Conservation (phyloP, 2,888 invertebrate species). For the Limnephilus marmoratus region DNA sequence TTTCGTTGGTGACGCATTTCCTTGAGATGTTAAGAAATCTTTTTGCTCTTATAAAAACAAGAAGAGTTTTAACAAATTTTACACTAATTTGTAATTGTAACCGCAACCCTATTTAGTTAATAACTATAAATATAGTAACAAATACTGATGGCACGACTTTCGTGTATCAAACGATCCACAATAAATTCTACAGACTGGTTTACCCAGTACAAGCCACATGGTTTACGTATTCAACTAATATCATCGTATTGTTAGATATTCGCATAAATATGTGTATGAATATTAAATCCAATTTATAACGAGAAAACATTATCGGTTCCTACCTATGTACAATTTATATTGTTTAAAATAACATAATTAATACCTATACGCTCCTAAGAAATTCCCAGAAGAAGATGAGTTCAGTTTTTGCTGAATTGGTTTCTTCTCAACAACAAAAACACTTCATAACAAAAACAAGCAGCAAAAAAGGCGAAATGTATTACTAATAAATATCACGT, state of each 20-base stretch:
- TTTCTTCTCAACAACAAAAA: constrained; percentile 12
- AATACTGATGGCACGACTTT: neutral
- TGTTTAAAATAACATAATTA: neutral
- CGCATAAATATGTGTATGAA: neutral
- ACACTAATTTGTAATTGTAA: neutral
- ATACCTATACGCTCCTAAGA: too few species aligned
- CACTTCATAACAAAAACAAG: neutral
- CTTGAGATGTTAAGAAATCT: too few species aligned
- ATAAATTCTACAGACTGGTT: neutral
- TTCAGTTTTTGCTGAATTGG: constrained; percentile 4
- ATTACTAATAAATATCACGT: neutral
- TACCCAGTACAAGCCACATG: neutral
- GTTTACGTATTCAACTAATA: neutral
- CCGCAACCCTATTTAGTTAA: neutral
- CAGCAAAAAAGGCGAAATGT: neutral
- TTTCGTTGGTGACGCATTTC: too few species aligned
- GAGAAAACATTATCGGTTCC: too few species aligned
- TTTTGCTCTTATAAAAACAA: neutral
- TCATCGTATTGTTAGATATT: neutral
- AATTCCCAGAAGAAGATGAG: neutral
- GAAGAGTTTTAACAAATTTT: neutral
- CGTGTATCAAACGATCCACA: neutral
- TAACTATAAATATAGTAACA: neutral
- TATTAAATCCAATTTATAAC: neutral
- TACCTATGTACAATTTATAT: neutral